A percentile compares a stretch with the other conserved stretches of the same genome.
These are phyloP conservation scores for Lophius americanus DNA, from an alignment of 2,797 vertebrate species.

Conservation along the genomic window DNA sequence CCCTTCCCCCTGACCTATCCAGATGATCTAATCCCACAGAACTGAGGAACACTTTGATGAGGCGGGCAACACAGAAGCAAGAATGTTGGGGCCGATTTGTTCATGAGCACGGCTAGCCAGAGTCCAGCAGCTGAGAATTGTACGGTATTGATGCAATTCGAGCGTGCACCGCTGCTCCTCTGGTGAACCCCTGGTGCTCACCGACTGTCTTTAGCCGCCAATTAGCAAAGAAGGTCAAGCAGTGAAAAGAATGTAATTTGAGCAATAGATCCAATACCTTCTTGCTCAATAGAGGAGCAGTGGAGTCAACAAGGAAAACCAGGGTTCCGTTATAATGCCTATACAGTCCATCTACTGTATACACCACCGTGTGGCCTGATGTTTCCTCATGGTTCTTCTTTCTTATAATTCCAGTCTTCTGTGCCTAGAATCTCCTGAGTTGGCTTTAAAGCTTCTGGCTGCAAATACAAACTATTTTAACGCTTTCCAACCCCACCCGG, in stretches of 20 bases:
- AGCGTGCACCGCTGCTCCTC: conserved; percentile 6
- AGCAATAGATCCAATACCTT: conserved; percentile 8
- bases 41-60: conserved; percentile 22
- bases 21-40: conserved; percentile 40
- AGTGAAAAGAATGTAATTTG: conserved; percentile 25
- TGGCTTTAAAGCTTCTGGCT: too few species aligned
- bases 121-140: conserved; percentile 39
- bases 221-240: conserved; percentile 43
- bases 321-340: neutral
- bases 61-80: conserved; percentile 33
- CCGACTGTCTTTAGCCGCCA: conserved; percentile 36
- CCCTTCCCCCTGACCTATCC: conserved; percentile 24
- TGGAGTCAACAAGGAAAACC: conserved; percentile 4
- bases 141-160: conserved; percentile 23
- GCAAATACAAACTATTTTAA: too few species aligned
- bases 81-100: conserved; percentile 52
- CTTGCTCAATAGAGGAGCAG: neutral
- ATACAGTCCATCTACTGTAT: too few species aligned
- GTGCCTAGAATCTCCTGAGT: too few species aligned
- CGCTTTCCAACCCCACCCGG: too few species aligned
- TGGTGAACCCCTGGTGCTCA: conserved; percentile 38
- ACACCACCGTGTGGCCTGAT: too few species aligned
- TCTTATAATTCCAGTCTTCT: too few species aligned
- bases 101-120: conserved; percentile 24
- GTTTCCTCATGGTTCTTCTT: too few species aligned